Evolutionary conservation across 1,140 invertebrate species (phyloP).

Genomic region (Microplitis mediator): DNA sequence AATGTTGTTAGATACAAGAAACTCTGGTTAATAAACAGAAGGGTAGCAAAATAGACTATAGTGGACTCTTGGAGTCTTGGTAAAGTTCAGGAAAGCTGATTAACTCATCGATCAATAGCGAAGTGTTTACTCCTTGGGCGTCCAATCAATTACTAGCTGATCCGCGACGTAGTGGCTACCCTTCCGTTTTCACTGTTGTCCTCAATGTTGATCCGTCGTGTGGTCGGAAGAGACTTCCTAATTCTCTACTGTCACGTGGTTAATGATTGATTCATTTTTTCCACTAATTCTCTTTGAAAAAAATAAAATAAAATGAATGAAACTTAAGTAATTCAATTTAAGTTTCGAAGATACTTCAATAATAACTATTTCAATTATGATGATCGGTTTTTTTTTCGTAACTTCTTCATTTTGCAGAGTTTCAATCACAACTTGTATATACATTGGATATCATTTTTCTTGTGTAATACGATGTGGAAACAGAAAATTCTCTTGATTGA

Average conservation of each 20-base stretch:
- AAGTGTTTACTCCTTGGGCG: constrained; percentile 52
- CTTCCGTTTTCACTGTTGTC: background rate
- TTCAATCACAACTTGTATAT: background rate
- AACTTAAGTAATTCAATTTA: background rate
- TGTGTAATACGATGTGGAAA: background rate
- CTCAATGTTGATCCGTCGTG: constrained; percentile 1
- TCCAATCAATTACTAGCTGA: constrained; percentile 53
- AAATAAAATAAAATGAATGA: background rate
- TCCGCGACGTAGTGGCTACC: constrained; percentile 34
- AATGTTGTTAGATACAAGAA: background rate
- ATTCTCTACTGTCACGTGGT: background rate
- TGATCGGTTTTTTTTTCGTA: too few species aligned
- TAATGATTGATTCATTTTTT: background rate
- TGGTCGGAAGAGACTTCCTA: background rate
- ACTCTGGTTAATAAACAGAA: background rate
- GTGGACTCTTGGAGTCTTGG: constrained; percentile 13
- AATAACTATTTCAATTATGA: too few species aligned
- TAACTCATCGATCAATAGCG: constrained; percentile 57
- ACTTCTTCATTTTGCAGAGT: too few species aligned
- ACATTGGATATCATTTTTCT: background rate
- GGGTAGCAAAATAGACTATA: constrained; percentile 11
- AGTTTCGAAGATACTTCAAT: background rate
- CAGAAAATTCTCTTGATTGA: constrained; percentile 8
- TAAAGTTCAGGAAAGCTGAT: constrained; percentile 39
- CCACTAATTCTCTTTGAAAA: background rate